A percentile compares a stretch with the other conserved stretches of the same genome.
Evolutionary conservation across 1,140 invertebrate species (phyloP).

Genomic region (Calosoma granatense): DNA sequence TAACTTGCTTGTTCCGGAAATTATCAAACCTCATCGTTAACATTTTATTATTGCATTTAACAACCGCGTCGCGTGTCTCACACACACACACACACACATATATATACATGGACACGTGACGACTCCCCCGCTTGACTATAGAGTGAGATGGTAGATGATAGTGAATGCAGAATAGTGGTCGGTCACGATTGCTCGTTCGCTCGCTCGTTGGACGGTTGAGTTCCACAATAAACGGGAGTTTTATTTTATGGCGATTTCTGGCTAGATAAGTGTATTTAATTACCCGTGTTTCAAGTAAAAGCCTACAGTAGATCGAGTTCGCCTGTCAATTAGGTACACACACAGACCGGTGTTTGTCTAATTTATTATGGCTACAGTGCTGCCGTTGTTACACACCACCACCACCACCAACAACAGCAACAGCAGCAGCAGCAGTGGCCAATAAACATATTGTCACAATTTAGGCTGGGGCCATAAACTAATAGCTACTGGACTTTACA

Average conservation of each 20-base stretch:
- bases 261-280: constrained; percentile 13
- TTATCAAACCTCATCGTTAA: no score
- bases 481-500: no score
- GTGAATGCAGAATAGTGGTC: background rate
- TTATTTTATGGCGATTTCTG: constrained; percentile 12
- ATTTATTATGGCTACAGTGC: constrained; percentile 11
- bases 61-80: no score
- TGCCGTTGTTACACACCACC: background rate
- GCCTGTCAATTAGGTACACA: constrained; percentile 14
- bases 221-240: background rate
- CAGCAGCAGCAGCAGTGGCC: constrained; percentile 4
- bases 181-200: background rate
- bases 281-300: constrained; percentile 11
- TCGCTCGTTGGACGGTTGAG: background rate
- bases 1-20: no score
- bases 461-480: no score
- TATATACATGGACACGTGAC: constrained; percentile 45
- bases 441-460: no score
- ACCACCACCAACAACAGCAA: no score
- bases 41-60: no score
- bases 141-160: background rate
- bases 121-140: background rate
- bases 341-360: constrained; percentile 13
- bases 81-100: constrained; percentile 50
- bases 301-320: constrained; percentile 3